Conservation (phyloP, 2,113 vertebrate species). For the Elgaria multicarinata region DNA sequence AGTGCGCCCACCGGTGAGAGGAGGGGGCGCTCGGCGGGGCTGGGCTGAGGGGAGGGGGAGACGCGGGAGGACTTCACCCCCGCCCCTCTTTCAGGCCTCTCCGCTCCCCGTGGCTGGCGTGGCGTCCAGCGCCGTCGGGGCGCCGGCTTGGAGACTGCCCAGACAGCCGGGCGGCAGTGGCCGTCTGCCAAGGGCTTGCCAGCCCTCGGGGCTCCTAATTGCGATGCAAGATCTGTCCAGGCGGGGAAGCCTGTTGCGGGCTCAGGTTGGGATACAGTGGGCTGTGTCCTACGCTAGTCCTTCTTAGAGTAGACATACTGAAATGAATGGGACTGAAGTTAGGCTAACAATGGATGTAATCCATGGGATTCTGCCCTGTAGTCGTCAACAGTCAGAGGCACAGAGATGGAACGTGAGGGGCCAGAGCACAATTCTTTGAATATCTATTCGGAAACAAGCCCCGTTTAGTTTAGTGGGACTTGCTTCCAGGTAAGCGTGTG, state of each 20-base stretch:
- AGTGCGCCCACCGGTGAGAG: conserved; percentile 95
- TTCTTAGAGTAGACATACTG: no score
- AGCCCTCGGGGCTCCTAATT: background rate
- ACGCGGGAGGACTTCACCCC: background rate
- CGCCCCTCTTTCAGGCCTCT: background rate
- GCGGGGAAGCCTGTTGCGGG: background rate
- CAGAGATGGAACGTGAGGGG: background rate
- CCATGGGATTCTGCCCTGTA: no score
- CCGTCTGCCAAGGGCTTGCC: background rate
- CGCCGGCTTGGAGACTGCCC: background rate
- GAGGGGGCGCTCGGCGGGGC: background rate
- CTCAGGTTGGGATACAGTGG: no score
- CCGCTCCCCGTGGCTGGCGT: background rate
- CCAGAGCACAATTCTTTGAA: background rate
- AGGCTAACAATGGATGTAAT: no score
- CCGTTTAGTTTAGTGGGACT: background rate
- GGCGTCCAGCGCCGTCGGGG: background rate
- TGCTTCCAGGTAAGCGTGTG: background rate
- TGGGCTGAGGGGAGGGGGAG: accelerated
- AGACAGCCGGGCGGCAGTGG: background rate
- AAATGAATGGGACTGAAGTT: no score
- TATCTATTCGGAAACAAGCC: background rate
- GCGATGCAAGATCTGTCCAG: no score
- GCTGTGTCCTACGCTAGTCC: no score
- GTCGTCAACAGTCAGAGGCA: background rate